Conservation (phyloP, 2,797 vertebrate species). For the Rhabdomys pumilio region DNA sequence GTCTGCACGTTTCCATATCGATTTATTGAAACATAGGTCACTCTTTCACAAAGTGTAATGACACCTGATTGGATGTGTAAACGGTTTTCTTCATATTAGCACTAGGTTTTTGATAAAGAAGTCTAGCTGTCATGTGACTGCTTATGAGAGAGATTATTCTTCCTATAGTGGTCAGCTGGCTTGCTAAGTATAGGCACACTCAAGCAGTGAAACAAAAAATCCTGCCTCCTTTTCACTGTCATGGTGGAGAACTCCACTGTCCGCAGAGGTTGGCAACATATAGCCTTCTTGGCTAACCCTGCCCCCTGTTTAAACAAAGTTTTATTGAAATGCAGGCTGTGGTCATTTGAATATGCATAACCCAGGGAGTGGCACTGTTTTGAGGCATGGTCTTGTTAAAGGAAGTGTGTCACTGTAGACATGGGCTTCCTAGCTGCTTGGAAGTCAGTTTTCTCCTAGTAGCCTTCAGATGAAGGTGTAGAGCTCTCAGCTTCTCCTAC, state of each 20-base stretch:
- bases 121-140: background rate
- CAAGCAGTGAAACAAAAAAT: background rate
- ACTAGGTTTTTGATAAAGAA: background rate
- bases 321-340: background rate
- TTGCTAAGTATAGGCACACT: background rate
- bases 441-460: background rate
- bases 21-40: conserved; percentile 72
- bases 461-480: background rate
- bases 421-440: background rate
- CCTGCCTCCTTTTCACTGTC: conserved; percentile 4
- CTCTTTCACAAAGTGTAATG: conserved; percentile 17
- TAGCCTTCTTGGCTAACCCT: background rate
- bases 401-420: background rate
- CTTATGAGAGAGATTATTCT: background rate
- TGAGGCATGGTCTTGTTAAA: background rate
- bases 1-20: conserved; percentile 66
- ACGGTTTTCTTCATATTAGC: background rate
- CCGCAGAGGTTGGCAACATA: background rate
- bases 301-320: background rate
- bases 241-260: background rate
- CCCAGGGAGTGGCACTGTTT: background rate
- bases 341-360: background rate
- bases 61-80: background rate
- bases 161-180: background rate
- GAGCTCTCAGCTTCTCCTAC: background rate